Conservation (phyloP, 2,113 vertebrate genomes). For the Origma solitaria region DNA sequence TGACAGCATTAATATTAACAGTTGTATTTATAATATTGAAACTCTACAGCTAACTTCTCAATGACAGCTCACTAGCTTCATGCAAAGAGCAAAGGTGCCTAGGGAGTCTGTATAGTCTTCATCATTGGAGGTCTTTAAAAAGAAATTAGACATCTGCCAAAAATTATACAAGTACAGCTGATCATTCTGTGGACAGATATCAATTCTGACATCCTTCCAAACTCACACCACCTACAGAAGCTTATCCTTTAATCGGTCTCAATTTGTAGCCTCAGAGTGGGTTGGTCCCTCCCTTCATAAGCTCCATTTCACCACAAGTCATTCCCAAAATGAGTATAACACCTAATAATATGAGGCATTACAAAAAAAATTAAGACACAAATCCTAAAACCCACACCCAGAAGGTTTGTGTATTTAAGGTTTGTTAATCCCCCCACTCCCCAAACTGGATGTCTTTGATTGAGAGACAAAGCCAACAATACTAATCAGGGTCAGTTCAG, state of each 20-base stretch:
- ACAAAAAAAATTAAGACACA: not conserved
- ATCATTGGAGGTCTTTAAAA: not conserved
- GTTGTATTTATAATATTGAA: not conserved
- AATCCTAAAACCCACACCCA: not conserved
- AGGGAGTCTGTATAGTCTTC: not conserved
- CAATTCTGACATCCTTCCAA: not conserved
- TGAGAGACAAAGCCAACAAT: not conserved
- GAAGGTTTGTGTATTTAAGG: not conserved
- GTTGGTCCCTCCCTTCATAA: not conserved
- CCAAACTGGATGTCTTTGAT: not conserved
- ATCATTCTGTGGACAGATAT: not conserved
- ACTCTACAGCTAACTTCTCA: not conserved
- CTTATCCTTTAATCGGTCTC: not conserved
- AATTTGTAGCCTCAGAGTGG: not conserved
- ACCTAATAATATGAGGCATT: not conserved
- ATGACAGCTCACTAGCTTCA: not conserved
- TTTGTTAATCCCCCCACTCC: not conserved
- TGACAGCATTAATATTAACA: not conserved
- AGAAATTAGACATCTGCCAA: not conserved
- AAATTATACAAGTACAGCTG: not conserved
- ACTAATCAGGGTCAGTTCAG: not conserved
- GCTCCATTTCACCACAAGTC: not conserved
- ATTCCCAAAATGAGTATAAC: not conserved
- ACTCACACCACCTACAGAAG: not conserved
- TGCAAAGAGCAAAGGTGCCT: not conserved